Conservation (phyloP, 1,140 invertebrate species). For the Venturia canescens region DNA sequence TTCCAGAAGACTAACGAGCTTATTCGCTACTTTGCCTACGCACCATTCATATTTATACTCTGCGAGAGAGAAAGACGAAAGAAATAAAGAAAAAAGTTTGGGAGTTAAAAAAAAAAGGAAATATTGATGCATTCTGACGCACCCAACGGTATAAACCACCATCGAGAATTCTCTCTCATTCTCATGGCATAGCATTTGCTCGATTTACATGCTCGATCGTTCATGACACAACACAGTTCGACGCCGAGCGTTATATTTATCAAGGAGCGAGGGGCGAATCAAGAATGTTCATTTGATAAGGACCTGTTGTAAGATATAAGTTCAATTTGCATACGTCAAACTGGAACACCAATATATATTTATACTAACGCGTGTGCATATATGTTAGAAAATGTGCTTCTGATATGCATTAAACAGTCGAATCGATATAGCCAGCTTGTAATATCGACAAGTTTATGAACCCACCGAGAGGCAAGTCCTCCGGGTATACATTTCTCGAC, state of each 20-base stretch:
- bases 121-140: conserved; percentile 43
- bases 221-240: conserved; percentile 53
- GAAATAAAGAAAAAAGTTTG: neutral
- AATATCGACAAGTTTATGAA: conserved; percentile 57
- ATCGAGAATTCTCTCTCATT: conserved; percentile 1
- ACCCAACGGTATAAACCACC: conserved; percentile 41
- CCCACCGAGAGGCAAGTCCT: conserved; percentile 44
- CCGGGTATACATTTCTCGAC: conserved; percentile 40
- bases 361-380: neutral
- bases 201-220: conserved; percentile 54
- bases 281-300: conserved; percentile 58
- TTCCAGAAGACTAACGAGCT: conserved; percentile 15
- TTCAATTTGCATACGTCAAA: conserved; percentile 57
- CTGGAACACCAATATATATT: conserved; percentile 45
- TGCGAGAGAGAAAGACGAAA: neutral
- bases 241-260: conserved; percentile 44
- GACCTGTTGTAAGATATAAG: conserved; percentile 56
- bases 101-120: neutral
- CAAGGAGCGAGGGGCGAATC: conserved; percentile 47
- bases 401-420: conserved; percentile 41
- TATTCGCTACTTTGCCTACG: conserved; percentile 43
- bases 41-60: conserved; percentile 24
- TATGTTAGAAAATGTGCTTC: neutral
- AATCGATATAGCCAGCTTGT: conserved; percentile 47
- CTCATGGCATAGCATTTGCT: conserved; percentile 18